Evolutionary conservation across 2,113 vertebrate species (phyloP).

Genomic region (Chionomys nivalis): DNA sequence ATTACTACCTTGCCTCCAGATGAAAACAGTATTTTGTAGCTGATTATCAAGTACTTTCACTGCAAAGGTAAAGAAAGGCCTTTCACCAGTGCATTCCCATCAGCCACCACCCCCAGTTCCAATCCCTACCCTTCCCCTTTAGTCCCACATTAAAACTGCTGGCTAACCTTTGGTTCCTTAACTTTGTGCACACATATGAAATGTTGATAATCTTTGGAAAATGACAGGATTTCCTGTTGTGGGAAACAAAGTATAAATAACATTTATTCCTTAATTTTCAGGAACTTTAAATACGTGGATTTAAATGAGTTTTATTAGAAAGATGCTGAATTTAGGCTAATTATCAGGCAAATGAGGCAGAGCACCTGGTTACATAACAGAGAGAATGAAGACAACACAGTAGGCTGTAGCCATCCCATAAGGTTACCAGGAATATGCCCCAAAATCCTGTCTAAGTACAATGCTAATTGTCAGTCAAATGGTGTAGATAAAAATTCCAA

Average conservation of each 20-base stretch:
- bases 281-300: background rate
- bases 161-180: background rate
- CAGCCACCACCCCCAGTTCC: rapidly evolving
- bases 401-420: background rate
- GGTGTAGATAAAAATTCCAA: background rate
- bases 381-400: background rate
- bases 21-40: background rate
- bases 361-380: background rate
- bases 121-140: background rate
- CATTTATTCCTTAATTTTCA: background rate
- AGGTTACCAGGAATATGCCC: background rate
- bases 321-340: background rate
- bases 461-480: background rate
- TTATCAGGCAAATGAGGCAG: background rate
- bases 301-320: background rate
- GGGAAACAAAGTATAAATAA: background rate
- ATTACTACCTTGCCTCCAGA: background rate
- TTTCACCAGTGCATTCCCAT: background rate
- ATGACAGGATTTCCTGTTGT: background rate
- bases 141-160: background rate
- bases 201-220: constrained; percentile 8
- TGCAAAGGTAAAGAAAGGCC: background rate
- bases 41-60: background rate
- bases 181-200: background rate
- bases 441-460: background rate